These are phyloP conservation scores for Pecten maximus DNA, from an alignment of 2,888 invertebrate species.

Conservation along the genomic window DNA sequence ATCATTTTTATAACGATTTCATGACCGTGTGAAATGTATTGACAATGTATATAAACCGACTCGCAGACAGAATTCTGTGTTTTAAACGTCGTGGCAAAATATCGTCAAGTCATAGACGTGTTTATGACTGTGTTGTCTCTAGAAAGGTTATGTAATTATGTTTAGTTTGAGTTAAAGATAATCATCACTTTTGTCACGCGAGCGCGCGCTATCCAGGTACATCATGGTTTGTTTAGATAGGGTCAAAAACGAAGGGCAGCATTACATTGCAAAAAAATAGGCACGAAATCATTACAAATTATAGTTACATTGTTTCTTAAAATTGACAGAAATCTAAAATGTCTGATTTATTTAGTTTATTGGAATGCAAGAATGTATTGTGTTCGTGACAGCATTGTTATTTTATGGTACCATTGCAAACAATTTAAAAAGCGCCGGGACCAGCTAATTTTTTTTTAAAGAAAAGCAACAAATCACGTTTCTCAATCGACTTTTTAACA, in stretches of 20 bases:
- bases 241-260: neutral
- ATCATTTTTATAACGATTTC: neutral
- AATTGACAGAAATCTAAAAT: neutral
- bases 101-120: neutral
- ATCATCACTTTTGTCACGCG: neutral
- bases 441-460: neutral
- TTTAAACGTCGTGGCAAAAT: neutral
- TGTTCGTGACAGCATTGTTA: neutral
- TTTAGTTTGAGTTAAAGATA: neutral
- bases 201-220: slow-evolving; percentile 20
- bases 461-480: no score
- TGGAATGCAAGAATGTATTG: neutral
- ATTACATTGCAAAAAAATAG: neutral
- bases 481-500: no score
- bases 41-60: neutral
- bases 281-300: neutral
- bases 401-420: neutral
- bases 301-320: neutral
- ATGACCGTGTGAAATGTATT: neutral
- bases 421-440: neutral
- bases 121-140: neutral
- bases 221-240: neutral
- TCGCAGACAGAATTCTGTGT: neutral
- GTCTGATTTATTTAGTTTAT: neutral
- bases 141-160: neutral